Evolutionary conservation across 2,797 vertebrate genomes (phyloP).

Genomic region (Sparidentex hasta): DNA sequence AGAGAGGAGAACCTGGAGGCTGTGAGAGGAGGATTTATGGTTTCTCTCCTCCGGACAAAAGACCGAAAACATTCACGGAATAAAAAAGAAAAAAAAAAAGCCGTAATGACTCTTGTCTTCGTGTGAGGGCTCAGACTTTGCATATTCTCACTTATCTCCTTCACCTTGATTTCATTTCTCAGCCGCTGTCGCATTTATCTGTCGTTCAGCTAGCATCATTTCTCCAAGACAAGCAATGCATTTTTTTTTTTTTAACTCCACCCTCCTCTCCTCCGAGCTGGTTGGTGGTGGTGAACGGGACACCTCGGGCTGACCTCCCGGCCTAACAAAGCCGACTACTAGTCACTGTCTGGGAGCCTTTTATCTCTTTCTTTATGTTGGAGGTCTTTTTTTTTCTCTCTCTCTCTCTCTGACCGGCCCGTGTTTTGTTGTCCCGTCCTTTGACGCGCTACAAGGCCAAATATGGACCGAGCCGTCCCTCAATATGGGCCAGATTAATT

Average conservation of each 20-base stretch:
- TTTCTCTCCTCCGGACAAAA: conserved; percentile 22
- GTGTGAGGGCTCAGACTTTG: conserved; percentile 58
- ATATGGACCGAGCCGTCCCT: conserved; percentile 66
- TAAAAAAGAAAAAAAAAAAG: not conserved
- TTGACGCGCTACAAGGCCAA: conserved; percentile 81
- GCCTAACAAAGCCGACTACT: conserved; percentile 80
- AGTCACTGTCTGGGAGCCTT: conserved; percentile 81
- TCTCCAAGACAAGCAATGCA: conserved; percentile 55
- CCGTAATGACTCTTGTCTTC: conserved; percentile 8
- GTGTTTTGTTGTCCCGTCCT: conserved; percentile 76
- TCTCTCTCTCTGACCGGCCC: conserved; percentile 57
- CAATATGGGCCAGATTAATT: conserved; percentile 82
- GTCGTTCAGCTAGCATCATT: conserved; percentile 52
- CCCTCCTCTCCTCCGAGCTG: too few species aligned
- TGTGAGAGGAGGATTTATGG: conserved; percentile 34
- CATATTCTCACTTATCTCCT: conserved; percentile 57
- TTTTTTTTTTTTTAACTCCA: conserved; percentile 1
- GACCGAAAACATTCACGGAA: not conserved
- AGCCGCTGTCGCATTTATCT: conserved; percentile 49
- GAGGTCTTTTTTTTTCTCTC: conserved; percentile 53
- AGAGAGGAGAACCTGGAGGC: conserved; percentile 39
- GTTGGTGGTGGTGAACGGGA: conserved; percentile 75
- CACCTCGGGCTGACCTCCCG: conserved; percentile 87
- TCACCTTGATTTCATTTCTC: conserved; percentile 62
- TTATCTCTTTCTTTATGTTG: conserved; percentile 72